Evolutionary conservation across 1,140 invertebrate genomes (phyloP), one percentile per base, ranked within the genome.

Genomic region (Microplitis demolitor): DNA sequence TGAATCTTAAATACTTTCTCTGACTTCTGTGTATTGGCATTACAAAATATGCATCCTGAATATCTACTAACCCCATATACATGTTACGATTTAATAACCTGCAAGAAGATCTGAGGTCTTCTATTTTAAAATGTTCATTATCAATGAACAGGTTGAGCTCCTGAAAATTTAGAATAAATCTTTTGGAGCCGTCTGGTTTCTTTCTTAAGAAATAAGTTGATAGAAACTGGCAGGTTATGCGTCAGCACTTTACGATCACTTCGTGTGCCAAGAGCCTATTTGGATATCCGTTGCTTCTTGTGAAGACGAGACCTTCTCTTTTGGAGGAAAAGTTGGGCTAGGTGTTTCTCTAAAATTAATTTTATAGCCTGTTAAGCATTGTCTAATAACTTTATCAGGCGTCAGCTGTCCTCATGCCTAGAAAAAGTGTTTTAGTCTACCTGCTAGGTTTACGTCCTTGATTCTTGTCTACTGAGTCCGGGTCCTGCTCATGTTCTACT

Each of bases 381-480:
- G n/a, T n/a, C n/a, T n/a, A n/a, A n/a, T n/a, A n/a, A n/a, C n/a
- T n/a, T n/a, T n/a, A n/a, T n/a, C n/a, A n/a, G n/a, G n/a, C n/a
- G n/a, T n/a, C n/a, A n/a, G n/a, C n/a, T n/a, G n/a, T n/a, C n/a
- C n/a, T n/a, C n/a, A n/a, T n/a, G n/a, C n/a, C n/a, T n/a, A n/a
- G n/a, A n/a, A n/a, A n/a, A n/a, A n/a, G n/a, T n/a, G n/a, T n/a
- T n/a, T n/a, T n/a, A n/a, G n/a, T 33, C 31, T 66, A 4, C 60
- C 62, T 45, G 50, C 50, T 54, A 54, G n/a, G 24, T 54, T 34
- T 60, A 60, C 58, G 14, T 60, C 60, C 16, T 71, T 53, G 64
- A 50, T 51, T 31, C 33, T 14, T 56, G 3, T 34, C 3, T 50
- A 85, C 9, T 79, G 78, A 58, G 83, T 84, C 75, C 83, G 85